Evolutionary conservation across 2,113 vertebrate genomes (phyloP).

Genomic region (Daboia siamensis): DNA sequence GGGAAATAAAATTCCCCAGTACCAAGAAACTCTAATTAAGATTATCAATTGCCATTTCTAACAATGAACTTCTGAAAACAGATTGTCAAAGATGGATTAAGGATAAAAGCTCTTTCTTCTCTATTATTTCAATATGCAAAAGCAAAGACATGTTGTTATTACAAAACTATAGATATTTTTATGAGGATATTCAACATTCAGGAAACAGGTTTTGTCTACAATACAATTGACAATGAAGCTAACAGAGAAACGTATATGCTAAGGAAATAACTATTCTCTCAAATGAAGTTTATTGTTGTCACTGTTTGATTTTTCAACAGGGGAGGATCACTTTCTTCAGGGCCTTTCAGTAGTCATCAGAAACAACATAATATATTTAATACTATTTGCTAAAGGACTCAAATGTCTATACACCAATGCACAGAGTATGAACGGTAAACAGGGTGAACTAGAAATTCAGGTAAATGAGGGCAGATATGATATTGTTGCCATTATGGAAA

Average conservation of each 20-base stretch:
- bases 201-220: background rate
- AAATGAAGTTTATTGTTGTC: background rate
- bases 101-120: background rate
- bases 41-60: background rate
- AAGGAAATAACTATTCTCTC: fast-evolving
- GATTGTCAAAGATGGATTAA: background rate
- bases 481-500: too few species aligned
- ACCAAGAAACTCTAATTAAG: background rate
- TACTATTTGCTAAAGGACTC: background rate
- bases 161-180: background rate
- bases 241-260: background rate
- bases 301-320: background rate
- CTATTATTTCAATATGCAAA: background rate
- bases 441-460: too few species aligned
- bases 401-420: too few species aligned
- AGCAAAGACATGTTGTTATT: background rate
- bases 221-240: background rate
- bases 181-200: background rate
- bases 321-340: background rate
- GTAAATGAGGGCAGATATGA: too few species aligned
- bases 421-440: too few species aligned
- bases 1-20: background rate
- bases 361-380: background rate
- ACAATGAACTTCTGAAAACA: background rate
- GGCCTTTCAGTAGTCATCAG: background rate